Evolutionary conservation across 92 coral and sea anemone genomes (phyloP), one percentile per base, ranked within the genome.

Genomic region (Heliopora coerulea): DNA sequence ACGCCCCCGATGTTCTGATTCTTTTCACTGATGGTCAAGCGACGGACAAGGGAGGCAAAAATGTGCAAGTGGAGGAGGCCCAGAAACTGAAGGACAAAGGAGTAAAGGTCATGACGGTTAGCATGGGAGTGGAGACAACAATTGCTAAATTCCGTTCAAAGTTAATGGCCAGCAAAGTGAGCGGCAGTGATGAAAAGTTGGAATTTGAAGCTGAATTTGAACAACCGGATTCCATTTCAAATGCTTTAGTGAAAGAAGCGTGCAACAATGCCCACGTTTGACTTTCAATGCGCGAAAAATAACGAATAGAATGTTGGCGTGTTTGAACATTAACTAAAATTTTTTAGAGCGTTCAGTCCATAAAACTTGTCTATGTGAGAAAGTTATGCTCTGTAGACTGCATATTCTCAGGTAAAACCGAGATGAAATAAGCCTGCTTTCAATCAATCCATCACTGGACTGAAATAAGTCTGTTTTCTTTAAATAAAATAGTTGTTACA

Each of bases 1-100:
- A 63, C 30, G 70, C 52, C 4, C 70, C 52, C 28, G 21, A 63
- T 49, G 70, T 63, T 49, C 70, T 63, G 10, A 10, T 63, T 4
- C 70, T 63, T 24, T 63, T 34, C 50, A 63, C 70, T 18, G 70
- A 63, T 40, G 70, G 70, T 0, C 27, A 63, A 18, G 30, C 52
- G 15, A 34, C 50, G 8, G 70, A 63, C 48, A 37, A 34, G 17
- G 30, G 48, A 27, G 50, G 50, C 18, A 40, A 19, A n/a, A 15
- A 63, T 15, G 20, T 31, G 24, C 44, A 30, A 28, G 54, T 63
- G 21, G 50, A 37, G 37, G 50, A 63, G 48, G 70, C 70, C 0
- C 19, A 63, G 28, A 63, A 37, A 49, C 54, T 63, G 30, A 63
- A 63, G 30, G 54, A 63, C 18, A 35, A 63, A 6, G 70, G 70